Conservation (phyloP, 2,113 vertebrate species). For the Apistogramma diplotaenia region DNA sequence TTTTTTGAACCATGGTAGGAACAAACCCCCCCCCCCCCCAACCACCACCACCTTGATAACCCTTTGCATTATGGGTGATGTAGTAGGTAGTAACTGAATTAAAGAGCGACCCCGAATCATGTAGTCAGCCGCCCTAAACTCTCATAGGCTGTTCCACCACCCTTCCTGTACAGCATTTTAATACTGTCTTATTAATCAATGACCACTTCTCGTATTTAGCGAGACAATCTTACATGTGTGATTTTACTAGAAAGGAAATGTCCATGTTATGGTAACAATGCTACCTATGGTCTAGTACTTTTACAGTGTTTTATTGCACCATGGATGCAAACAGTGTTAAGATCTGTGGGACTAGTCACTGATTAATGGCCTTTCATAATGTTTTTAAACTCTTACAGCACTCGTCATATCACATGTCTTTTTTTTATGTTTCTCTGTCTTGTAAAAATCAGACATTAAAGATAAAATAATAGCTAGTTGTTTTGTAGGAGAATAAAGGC, state of each 20-base stretch:
- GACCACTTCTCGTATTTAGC: conserved; percentile 70
- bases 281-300: conserved; percentile 65
- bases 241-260: conserved; percentile 51
- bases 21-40: not conserved
- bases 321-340: conserved; percentile 45
- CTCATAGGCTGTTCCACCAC: not conserved
- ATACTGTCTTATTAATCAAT: conserved; percentile 46
- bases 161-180: conserved; percentile 59
- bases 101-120: conserved; percentile 2
- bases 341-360: conserved; percentile 63
- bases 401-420: conserved; percentile 60
- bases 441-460: conserved; percentile 66
- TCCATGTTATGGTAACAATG: conserved; percentile 61
- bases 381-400: conserved; percentile 71
- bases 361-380: conserved; percentile 73
- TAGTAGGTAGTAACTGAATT: conserved; percentile 27
- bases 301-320: conserved; percentile 59
- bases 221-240: conserved; percentile 72
- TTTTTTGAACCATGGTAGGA: too few species aligned
- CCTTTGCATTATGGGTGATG: conserved; percentile 53
- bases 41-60: not conserved
- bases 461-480: conserved; percentile 66
- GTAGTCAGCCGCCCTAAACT: conserved; percentile 14
- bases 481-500: conserved; percentile 68
- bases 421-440: conserved; percentile 55